These are phyloP conservation scores for Acrossocheilus fasciatus DNA, from an alignment of 2,797 vertebrate genomes.

Conservation along the genomic window DNA sequence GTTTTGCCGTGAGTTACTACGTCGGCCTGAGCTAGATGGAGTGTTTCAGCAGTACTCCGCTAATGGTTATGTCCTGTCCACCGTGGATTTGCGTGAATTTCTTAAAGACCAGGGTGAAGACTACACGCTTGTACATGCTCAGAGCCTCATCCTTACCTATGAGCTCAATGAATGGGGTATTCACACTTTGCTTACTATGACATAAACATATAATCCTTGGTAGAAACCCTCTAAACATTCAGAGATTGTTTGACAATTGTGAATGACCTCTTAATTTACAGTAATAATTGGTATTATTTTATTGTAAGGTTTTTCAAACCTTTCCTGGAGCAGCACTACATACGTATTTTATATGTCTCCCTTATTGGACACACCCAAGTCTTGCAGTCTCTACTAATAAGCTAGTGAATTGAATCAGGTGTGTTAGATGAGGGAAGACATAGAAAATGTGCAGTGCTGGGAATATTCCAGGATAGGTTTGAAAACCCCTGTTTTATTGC, in stretches of 20 bases:
- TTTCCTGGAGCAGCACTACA: not conserved
- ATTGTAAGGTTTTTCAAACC: not conserved
- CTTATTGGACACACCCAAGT: not conserved
- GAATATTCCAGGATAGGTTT: not conserved
- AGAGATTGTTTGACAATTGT: not conserved
- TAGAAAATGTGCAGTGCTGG: not conserved
- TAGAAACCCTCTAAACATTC: not conserved
- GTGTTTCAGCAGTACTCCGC: slow-evolving; percentile 86
- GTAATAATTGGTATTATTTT: not conserved
- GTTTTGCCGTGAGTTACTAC: slow-evolving; percentile 89
- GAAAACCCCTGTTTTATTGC: not conserved
- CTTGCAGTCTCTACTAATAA: not conserved
- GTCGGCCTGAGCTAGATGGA: slow-evolving; percentile 88
- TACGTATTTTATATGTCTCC: not conserved
- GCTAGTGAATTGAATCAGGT: not conserved
- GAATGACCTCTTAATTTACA: not conserved
- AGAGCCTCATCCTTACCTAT: slow-evolving; percentile 83
- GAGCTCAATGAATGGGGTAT: slow-evolving; percentile 93
- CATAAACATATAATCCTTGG: not conserved
- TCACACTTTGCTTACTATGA: not conserved
- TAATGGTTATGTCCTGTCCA: slow-evolving; percentile 84
- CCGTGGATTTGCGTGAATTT: slow-evolving; percentile 88
- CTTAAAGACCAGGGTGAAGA: slow-evolving; percentile 89
- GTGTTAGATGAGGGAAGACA: not conserved
- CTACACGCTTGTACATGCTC: slow-evolving; percentile 77